Evolutionary conservation across 1,140 invertebrate species (phyloP), one percentile per base, ranked within the genome.

Genomic region (Lepidurus couesii): DNA sequence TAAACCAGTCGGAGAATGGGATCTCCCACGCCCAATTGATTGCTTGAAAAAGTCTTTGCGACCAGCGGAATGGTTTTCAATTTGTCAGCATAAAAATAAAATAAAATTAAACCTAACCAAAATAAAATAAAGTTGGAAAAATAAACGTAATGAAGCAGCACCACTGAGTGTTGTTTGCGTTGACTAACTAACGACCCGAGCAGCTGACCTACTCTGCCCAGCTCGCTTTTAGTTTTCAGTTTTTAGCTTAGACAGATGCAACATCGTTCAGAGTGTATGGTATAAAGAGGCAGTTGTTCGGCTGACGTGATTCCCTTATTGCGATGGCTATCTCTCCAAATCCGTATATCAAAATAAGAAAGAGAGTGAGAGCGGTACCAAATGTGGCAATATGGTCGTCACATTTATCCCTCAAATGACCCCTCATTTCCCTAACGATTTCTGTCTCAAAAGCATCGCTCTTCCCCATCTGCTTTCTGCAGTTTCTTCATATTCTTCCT

Each of bases 11-110:
- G 53, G 53, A 65, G 21, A 65, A 65, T 65, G 21, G 16, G 53
- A 65, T 9, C 53, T 65, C 21, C 53, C 21, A 65, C 53, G 53
- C 53, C 53, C 53, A 65, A 65, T 65, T 65, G 53, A 65, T 65
- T 4, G 21, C 53, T 21, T 21, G 21, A 3, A 3, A 65, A 65
- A 7, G 1, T 65, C 13, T 21, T 65, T 4, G 8, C 53, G 16
- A 65, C 53, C 8, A n/a, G 53, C 21, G 53, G 21, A 65, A 65
- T 65, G 13, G 53, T 16, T 65, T 65, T 65, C 21, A 21, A 65
- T 65, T 65, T 65, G 53, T 65, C 53, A n/a, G 21, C 8, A 7
- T n/a, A 13, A 65, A 65, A 13, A 21, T n/a, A 65, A 65, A 65
- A 21, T n/a, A 9, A 21, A 65, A 65, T 21, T 3, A 13, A 13